Evolutionary conservation across 2,888 invertebrate genomes (phyloP).

Genomic region (Troilus luridus): DNA sequence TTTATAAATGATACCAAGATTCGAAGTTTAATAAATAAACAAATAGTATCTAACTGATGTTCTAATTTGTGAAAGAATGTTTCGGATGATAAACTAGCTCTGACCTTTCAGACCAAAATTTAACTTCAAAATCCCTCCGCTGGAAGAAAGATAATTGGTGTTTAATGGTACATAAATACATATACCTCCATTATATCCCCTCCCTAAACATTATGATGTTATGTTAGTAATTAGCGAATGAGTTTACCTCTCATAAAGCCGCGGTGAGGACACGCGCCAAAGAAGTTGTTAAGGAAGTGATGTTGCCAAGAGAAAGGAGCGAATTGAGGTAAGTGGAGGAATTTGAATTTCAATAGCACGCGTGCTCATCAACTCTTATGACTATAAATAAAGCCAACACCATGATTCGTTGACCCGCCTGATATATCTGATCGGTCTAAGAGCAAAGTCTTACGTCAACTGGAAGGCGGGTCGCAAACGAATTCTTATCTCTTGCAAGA

Average conservation of each 20-base stretch:
- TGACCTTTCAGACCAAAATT: background rate
- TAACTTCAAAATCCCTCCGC: background rate
- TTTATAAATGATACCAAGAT: too few species aligned
- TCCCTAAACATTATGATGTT: background rate
- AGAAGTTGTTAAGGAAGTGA: background rate
- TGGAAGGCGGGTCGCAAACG: background rate
- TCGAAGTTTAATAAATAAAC: background rate
- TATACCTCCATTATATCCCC: background rate
- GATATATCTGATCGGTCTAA: background rate
- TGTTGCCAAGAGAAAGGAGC: background rate
- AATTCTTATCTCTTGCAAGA: background rate
- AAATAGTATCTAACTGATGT: background rate
- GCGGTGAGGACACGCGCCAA: background rate
- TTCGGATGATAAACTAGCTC: background rate
- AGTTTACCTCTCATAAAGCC: background rate
- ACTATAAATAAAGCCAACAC: slow-evolving; percentile 24
- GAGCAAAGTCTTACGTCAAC: background rate
- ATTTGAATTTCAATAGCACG: slow-evolving; percentile 30
- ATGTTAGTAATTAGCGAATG: too few species aligned
- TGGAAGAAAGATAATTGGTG: background rate
- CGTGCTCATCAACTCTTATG: slow-evolving; percentile 12
- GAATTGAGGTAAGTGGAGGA: slow-evolving; percentile 8
- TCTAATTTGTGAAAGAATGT: background rate
- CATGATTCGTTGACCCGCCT: slow-evolving; percentile 1
- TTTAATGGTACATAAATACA: background rate